A percentile compares a stretch with the other conserved stretches of the same genome.
Evolutionary conservation across 2,113 vertebrate genomes (phyloP).

Genomic region (Tetrao urogallus): DNA sequence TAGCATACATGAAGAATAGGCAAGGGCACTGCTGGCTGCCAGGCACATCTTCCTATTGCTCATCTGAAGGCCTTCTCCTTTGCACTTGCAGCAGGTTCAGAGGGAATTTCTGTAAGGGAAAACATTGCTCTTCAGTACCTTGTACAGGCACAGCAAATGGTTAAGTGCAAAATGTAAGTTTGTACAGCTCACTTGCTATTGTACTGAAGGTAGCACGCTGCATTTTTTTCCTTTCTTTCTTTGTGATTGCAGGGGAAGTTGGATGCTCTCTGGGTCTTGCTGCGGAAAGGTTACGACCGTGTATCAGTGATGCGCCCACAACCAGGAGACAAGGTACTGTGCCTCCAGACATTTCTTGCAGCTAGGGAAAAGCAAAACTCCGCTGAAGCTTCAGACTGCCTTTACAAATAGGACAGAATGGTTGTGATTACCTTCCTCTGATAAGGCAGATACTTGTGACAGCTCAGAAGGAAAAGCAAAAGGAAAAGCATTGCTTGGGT

Average conservation of each 20-base stretch:
- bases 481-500: not conserved
- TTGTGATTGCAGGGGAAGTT: conserved; percentile 87
- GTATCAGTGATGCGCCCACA: conserved; percentile 97
- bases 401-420: not conserved
- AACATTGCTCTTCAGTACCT: not conserved
- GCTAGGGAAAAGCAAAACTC: not conserved
- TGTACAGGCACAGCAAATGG: not conserved
- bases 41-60: not conserved
- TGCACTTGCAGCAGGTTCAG: not conserved
- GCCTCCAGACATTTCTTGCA: not conserved
- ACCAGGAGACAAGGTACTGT: conserved; percentile 93
- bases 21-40: not conserved
- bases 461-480: not conserved
- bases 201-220: not conserved
- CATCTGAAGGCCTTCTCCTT: not conserved
- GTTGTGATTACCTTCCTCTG: not conserved
- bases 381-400: not conserved
- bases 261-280: conserved; percentile 93
- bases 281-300: conserved; percentile 93
- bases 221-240: not conserved
- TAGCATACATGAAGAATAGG: not conserved
- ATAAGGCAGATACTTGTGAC: not conserved
- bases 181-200: not conserved
- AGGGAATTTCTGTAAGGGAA: not conserved
- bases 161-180: not conserved